Evolutionary conservation across 1,140 invertebrate species (phyloP).

Genomic region (Brachionus manjavacas): DNA sequence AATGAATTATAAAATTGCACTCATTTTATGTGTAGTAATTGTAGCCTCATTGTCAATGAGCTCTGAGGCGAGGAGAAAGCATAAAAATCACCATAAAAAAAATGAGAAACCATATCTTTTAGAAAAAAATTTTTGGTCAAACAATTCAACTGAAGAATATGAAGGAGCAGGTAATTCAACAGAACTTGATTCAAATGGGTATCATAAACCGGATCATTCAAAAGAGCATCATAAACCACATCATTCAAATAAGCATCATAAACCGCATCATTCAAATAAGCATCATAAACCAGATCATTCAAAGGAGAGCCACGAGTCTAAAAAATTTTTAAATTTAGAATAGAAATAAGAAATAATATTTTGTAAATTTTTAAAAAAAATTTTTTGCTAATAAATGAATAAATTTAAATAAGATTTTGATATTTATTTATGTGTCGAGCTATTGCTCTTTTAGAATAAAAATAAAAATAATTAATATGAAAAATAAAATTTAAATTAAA

Average conservation of each 20-base stretch:
- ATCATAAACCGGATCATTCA: background rate
- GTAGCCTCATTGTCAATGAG: background rate
- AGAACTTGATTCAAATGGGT: background rate
- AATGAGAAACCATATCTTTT: background rate
- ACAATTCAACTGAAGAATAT: background rate
- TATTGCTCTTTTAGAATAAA: too few species aligned
- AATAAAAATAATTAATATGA: too few species aligned
- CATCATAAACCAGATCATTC: background rate
- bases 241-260: background rate
- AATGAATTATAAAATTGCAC: background rate
- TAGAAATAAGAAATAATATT: too few species aligned
- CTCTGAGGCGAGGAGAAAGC: background rate
- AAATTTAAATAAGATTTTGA: too few species aligned
- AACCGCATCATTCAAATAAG: background rate
- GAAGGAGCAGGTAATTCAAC: background rate
- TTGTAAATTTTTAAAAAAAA: too few species aligned
- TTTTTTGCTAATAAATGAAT: too few species aligned
- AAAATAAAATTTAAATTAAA: too few species aligned
- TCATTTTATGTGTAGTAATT: background rate
- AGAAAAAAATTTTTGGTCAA: background rate
- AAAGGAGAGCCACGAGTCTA: too few species aligned
- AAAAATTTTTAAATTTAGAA: background rate
- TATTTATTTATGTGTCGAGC: too few species aligned
- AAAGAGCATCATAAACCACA: background rate
- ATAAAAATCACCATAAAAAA: background rate